Conservation (phyloP, 2,113 vertebrate genomes). For the Tiliqua scincoides region DNA sequence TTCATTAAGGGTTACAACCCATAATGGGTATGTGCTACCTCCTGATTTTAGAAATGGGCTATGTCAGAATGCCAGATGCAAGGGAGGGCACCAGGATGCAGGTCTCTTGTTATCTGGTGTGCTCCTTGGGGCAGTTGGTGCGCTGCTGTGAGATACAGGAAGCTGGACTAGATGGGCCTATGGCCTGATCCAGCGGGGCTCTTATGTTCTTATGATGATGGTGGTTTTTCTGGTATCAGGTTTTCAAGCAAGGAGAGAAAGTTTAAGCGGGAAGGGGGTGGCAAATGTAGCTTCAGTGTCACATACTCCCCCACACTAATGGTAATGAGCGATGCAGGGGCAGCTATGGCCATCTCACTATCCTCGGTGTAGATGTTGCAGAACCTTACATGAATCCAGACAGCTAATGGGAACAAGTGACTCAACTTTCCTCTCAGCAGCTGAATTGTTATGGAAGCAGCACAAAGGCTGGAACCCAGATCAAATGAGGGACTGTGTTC, state of each 20-base stretch:
- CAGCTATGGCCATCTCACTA: not conserved
- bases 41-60: too few species aligned
- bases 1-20: too few species aligned
- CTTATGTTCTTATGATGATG: slow-evolving; percentile 6
- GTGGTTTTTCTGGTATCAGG: slow-evolving; percentile 7
- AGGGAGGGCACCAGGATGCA: too few species aligned
- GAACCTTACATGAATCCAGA: not conserved
- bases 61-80: too few species aligned
- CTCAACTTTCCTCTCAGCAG: not conserved
- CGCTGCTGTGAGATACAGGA: too few species aligned
- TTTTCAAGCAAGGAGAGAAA: not conserved
- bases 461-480: not conserved
- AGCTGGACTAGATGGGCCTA: too few species aligned
- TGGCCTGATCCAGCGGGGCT: too few species aligned
- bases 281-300: not conserved
- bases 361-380: not conserved
- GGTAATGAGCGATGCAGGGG: not conserved
- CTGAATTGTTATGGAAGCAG: not conserved
- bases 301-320: not conserved
- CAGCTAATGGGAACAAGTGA: not conserved
- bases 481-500: not conserved
- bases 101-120: too few species aligned
- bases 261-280: accelerated
- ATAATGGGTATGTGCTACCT: too few species aligned
- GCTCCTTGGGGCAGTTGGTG: too few species aligned